Base-by-base conservation (phyloP, 2,888 invertebrate genomes). In the Choristoneura rosaceana region DNA sequence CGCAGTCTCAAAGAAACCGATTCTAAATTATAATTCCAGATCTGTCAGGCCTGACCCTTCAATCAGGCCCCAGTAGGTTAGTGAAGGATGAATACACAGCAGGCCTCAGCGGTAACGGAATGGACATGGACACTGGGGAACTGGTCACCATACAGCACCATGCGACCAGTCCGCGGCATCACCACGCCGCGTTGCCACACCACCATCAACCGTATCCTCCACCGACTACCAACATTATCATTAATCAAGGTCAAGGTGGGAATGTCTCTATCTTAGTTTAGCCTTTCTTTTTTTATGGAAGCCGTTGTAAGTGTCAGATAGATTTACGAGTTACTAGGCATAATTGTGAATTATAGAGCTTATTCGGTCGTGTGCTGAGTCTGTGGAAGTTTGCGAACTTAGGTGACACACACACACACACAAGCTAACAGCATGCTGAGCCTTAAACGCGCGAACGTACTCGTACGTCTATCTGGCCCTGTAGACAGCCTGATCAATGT, bases 61-160 rank as follows among this genome's bases (percentile, higher is more conserved):
- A 98, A 87, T 96, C 97, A 4, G 97, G 96, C 10, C 96, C 97
- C 7, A 97, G 97, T 84, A 95, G 98, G 79, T 94, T 98, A 79
- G 97, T 98, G 45, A 98, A 98, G 91, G 98, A 98, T 94, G 99
- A 99, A 87, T 98, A 98, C 89, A 96, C 97, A 63, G 97, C 97
- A 33, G 97, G 97, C 3, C 95, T 96, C 61, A 95, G 94, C 80
- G 95, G 96, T 0, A 92, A 92, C 25, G 92, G 94, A 10, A 92
- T 96, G 96, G 88, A 95, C 78, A 93, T 95, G 95, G 93, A 92
- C 70, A 90, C 91, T 9, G 93, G 90, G 2, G 93, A 95, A 81
- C 83, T 92, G 89, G 89, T 93, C 77, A 90, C 93, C 80, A 94
- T 94, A 33, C 94, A 94, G 78, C 94, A 94, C 77, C 94, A 94